Conservation (phyloP, 2,113 vertebrate species). For the Hyaena hyaena region DNA sequence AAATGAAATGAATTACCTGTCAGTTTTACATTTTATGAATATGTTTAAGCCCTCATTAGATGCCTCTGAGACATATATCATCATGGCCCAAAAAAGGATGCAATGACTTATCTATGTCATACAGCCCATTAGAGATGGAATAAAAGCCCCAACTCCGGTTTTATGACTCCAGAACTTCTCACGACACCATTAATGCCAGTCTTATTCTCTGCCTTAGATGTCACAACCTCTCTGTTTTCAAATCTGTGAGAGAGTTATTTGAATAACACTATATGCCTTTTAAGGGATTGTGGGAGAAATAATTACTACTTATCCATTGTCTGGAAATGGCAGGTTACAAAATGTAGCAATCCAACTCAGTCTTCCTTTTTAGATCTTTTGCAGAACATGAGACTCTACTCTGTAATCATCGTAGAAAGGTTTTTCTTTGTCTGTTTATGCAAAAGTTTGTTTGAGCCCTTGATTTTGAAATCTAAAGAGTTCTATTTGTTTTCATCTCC, state of each 20-base stretch:
- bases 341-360: slow-evolving; percentile 65
- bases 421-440: slow-evolving; percentile 46
- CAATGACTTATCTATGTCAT: not conserved
- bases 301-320: slow-evolving; percentile 64
- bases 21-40: not conserved
- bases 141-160: not conserved
- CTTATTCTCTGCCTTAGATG: not conserved
- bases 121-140: not conserved
- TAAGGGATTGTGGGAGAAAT: slow-evolving; percentile 71
- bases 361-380: slow-evolving; percentile 64
- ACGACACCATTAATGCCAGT: not conserved
- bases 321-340: slow-evolving; percentile 73
- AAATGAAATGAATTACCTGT: not conserved
- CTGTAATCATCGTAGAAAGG: slow-evolving; percentile 53
- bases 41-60: not conserved
- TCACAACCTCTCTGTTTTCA: slow-evolving; percentile 18
- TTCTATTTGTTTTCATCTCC: not conserved
- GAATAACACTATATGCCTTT: slow-evolving; percentile 57
- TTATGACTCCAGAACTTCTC: not conserved
- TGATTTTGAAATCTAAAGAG: slow-evolving; percentile 16
- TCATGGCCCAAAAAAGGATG: not conserved
- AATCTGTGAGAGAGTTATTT: slow-evolving; percentile 44
- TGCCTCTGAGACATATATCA: not conserved
- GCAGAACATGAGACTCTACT: slow-evolving; percentile 52
- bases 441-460: not conserved